Conservation (phyloP, 2,113 vertebrate genomes). For the Nettapus auritus region DNA sequence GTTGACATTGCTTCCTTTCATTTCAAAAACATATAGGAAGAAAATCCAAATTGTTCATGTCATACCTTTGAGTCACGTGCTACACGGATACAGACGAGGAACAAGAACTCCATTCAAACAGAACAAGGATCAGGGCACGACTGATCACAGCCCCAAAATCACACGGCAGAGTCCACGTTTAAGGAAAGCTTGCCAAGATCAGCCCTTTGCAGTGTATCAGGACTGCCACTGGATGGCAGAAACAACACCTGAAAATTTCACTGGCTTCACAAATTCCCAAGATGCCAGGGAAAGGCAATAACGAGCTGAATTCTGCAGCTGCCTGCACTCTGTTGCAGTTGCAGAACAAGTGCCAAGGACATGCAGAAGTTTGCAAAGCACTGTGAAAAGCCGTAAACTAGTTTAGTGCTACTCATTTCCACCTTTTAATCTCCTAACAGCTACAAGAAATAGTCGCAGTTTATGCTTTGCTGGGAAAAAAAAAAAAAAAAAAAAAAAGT, state of each 20-base stretch:
- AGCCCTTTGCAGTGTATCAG: slow-evolving; percentile 32
- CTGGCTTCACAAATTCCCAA: neutral
- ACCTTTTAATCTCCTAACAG: neutral
- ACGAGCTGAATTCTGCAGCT: neutral
- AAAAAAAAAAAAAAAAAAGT: too few relatives aligned
- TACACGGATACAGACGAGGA: neutral
- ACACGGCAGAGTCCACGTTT: rapidly evolving
- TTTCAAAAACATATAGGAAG: neutral
- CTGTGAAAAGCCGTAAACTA: neutral
- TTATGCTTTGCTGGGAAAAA: neutral
- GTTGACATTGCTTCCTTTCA: neutral
- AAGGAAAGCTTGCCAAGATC: neutral
- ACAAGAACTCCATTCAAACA: too few relatives aligned
- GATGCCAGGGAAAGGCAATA: neutral
- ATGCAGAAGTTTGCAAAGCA: neutral
- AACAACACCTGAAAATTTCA: slow-evolving; percentile 35
- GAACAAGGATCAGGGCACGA: neutral
- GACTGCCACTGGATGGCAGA: slow-evolving; percentile 72
- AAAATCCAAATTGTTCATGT: neutral
- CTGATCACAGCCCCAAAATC: neutral
- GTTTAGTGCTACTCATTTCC: neutral
- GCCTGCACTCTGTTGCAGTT: rapidly evolving
- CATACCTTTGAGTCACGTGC: neutral
- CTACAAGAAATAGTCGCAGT: neutral
- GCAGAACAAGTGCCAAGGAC: neutral